phyloP scores from a whole-genome alignment of 64 coral and sea anemone species.

The Montipora foliosa region DNA sequence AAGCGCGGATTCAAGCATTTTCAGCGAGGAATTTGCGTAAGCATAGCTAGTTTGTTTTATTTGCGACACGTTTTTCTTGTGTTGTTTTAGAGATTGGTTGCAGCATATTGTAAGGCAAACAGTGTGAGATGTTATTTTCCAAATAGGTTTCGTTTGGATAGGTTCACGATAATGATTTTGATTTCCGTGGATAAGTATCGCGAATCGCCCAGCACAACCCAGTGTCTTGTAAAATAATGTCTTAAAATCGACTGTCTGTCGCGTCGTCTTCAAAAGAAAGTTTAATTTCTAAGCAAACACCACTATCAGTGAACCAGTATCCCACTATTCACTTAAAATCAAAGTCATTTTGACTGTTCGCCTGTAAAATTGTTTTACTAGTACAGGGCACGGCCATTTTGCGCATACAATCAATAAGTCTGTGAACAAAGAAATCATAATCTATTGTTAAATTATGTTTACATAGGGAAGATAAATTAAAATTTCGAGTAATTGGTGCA shows the following conservation, averaged over 20 bases:
- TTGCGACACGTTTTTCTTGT: neutral
- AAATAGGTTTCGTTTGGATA: neutral
- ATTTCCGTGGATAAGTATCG: too few relatives aligned
- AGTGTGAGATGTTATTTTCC: neutral
- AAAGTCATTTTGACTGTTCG: neutral
- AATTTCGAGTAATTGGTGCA: neutral
- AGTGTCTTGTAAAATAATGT: neutral
- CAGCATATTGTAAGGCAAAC: neutral
- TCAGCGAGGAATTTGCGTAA: slow-evolving; percentile 18
- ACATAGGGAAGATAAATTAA: neutral
- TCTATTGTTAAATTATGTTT: neutral
- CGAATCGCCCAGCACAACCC: too few relatives aligned
- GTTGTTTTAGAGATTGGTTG: neutral
- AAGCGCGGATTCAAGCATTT: neutral
- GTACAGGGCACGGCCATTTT: neutral
- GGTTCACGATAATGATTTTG: neutral
- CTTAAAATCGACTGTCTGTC: neutral
- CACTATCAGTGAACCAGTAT: neutral
- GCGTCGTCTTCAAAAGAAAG: neutral
- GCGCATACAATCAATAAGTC: neutral
- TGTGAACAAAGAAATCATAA: slow-evolving; percentile 6
- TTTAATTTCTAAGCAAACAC: neutral
- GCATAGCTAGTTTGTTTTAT: neutral
- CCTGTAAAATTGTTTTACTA: neutral
- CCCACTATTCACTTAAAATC: neutral